Evolutionary conservation across 2,888 invertebrate species (phyloP).

Genomic region (Linnaemya vulpina): DNA sequence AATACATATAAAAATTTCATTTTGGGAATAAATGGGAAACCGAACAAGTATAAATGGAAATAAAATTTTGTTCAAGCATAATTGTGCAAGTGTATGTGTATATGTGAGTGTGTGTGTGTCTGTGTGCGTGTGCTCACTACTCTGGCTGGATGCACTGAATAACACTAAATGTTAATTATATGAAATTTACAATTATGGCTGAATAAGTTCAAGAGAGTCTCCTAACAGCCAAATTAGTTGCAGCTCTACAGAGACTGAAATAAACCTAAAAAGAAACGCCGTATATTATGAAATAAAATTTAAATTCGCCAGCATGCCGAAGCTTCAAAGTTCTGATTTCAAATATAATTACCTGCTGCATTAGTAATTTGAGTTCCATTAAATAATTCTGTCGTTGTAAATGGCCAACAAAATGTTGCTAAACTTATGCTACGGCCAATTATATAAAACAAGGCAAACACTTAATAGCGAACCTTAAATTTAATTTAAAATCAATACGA

Average conservation of each 20-base stretch:
- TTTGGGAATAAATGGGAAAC: constrained; percentile 30
- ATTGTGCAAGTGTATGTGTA: neutral
- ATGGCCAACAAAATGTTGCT: neutral
- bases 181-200: constrained; percentile 66
- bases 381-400: neutral
- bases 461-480: neutral
- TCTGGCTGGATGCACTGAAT: constrained; percentile 57
- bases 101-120: neutral
- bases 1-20: constrained; percentile 15
- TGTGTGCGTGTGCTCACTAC: constrained; percentile 21
- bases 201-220: constrained; percentile 63
- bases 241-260: neutral
- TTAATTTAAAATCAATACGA: constrained; percentile 59
- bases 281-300: neutral
- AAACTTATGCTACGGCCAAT: constrained; percentile 1
- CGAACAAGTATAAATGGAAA: constrained; percentile 44
- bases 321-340: neutral
- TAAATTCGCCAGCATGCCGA: neutral
- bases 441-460: constrained; percentile 18
- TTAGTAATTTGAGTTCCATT: neutral
- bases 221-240: constrained; percentile 15
- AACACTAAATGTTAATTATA: constrained; percentile 71
- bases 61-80: constrained; percentile 41
- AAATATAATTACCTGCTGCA: neutral
- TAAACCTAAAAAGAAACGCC: neutral